These are phyloP conservation scores for Bungarus multicinctus DNA, from an alignment of 2,113 vertebrate genomes.

Conservation along the genomic window DNA sequence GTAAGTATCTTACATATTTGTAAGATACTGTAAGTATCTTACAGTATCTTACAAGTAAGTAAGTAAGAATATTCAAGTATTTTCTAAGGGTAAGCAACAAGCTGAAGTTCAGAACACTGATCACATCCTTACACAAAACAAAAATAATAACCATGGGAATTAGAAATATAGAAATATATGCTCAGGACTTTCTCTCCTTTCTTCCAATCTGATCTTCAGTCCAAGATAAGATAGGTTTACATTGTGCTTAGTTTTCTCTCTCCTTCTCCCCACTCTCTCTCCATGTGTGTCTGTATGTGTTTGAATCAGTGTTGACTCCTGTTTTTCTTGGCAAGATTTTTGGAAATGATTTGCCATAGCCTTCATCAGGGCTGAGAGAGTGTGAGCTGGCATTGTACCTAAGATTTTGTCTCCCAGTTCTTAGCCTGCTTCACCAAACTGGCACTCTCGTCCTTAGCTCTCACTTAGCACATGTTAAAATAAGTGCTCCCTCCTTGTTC, in stretches of 20 bases:
- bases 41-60: not conserved
- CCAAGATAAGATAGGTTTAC: not conserved
- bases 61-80: not conserved
- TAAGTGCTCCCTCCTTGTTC: not conserved
- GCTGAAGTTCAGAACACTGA: not conserved
- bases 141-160: not conserved
- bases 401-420: not conserved
- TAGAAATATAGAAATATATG: not conserved
- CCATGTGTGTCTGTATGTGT: no score
- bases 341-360: not conserved
- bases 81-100: not conserved
- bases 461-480: not conserved
- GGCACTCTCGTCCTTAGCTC: not conserved
- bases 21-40: no score
- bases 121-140: not conserved
- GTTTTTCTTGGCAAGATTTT: not conserved
- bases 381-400: not conserved
- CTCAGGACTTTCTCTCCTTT: not conserved
- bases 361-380: not conserved
- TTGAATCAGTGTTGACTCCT: not conserved
- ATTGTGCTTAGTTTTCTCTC: not conserved
- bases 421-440: not conserved
- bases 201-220: not conserved
- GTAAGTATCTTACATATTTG: no score
- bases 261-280: no score